Evolutionary conservation across 2,797 vertebrate genomes (phyloP), one percentile per base, ranked within the genome.

Genomic region (Coccyzus lansbergi): DNA sequence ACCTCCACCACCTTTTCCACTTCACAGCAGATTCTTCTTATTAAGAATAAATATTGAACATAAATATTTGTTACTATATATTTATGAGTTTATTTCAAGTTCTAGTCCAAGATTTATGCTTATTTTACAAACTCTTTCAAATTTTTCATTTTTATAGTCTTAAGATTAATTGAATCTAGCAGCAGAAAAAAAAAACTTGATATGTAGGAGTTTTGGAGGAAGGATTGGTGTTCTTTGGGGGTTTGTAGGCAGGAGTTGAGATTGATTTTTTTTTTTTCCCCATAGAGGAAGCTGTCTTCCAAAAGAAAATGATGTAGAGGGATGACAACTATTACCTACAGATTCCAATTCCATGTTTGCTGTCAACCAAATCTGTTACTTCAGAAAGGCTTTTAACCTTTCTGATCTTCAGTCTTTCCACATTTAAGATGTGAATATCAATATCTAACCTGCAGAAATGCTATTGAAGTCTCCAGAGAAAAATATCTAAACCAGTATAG

Each of bases 331-430:
- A n/a, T n/a, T 16, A 71, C 5, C 16, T 76, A 24, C 3, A 70
- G 25, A 59, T 75, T 88, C 58, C 29, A 63, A 18, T 76, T 44
- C 14, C 26, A 79, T 7, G 19, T 25, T 76, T 64, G 2, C 7
- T 51, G 44, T 69, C 2, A 34, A 56, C 1, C 1, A 75, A 16
- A 5, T 44, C 20, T 65, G 2, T 33, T 71, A 65, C 22, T 17
- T 86, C 44, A 69, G 29, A 20, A 26, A 92, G 40, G 34, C 31
- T 93, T 90, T 91, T 86, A 86, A 79, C 25, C 34, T 70, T 83
- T 63, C 34, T 86, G 26, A 48, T 53, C 59, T 56, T 82, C 22
- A 44, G 8, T 78, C 31, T 81, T 94, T 40, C 12, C 8, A 38
- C 25, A 17, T 72, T 63, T 55, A 68, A 83, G 31, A 49, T 36